A percentile compares a stretch with the other conserved stretches of the same genome.
phyloP scores from a whole-genome alignment of 2,888 invertebrate genomes.

The Cartodere bifasciata region DNA sequence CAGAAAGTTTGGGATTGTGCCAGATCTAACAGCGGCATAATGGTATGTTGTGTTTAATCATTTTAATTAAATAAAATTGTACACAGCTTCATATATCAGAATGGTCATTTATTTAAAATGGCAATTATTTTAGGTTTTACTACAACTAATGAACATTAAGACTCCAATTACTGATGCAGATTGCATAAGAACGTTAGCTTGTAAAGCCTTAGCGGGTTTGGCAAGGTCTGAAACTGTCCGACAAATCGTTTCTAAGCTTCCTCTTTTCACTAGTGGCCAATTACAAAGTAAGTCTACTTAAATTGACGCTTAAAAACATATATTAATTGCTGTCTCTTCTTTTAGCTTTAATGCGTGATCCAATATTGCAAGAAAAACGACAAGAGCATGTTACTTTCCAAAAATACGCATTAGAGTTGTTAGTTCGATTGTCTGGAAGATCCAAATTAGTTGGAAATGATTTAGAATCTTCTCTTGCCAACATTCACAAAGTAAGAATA shows the following conservation, averaged over 20 bases:
- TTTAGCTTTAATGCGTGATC: constrained; percentile 84
- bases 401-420: constrained; percentile 79
- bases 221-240: constrained; percentile 86
- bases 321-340: constrained; percentile 16
- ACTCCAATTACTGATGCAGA: constrained; percentile 96
- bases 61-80: constrained; percentile 5
- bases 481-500: constrained; percentile 65
- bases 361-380: constrained; percentile 90
- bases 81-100: constrained; percentile 6
- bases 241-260: constrained; percentile 91
- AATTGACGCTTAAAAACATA: neutral
- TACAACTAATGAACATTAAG: constrained; percentile 81
- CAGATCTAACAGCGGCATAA: constrained; percentile 89
- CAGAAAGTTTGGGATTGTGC: constrained; percentile 92
- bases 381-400: constrained; percentile 93
- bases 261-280: constrained; percentile 85
- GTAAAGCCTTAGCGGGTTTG: constrained; percentile 83
- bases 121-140: constrained; percentile 46
- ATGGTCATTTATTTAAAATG: constrained; percentile 6
- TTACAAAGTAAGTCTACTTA: constrained; percentile 54
- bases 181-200: constrained; percentile 83
- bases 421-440: constrained; percentile 85
- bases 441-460: constrained; percentile 67
- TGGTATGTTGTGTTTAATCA: constrained; percentile 46
- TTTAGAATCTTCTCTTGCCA: constrained; percentile 75